These are phyloP conservation scores for Sphaeramia orbicularis DNA, from an alignment of 2,797 vertebrate genomes.

Conservation along the genomic window DNA sequence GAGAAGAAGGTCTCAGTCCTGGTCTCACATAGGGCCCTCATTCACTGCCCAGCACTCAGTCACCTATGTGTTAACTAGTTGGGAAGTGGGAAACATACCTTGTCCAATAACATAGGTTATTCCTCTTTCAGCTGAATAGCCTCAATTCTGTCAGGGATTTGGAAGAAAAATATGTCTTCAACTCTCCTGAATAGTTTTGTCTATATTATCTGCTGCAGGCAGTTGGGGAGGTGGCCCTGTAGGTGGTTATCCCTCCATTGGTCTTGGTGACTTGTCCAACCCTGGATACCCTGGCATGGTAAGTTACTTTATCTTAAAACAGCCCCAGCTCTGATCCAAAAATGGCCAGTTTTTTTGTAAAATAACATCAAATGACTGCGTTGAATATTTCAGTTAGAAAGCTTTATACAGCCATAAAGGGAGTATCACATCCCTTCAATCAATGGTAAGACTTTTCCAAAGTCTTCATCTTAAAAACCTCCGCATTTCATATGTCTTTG, in stretches of 20 bases:
- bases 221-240: slow-evolving; percentile 90
- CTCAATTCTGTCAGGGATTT: not conserved
- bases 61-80: slow-evolving; percentile 35
- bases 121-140: slow-evolving; percentile 6
- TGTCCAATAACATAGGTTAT: slow-evolving; percentile 19
- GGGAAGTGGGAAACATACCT: slow-evolving; percentile 14
- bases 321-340: not conserved
- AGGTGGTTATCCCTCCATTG: slow-evolving; percentile 83
- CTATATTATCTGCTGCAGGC: slow-evolving; percentile 80
- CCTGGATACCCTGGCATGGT: slow-evolving; percentile 89
- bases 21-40: slow-evolving; percentile 38
- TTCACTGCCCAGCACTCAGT: slow-evolving; percentile 39
- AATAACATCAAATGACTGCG: slow-evolving; percentile 41
- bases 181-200: slow-evolving; percentile 19
- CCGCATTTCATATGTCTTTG: slow-evolving; percentile 29
- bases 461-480: slow-evolving; percentile 40
- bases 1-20: slow-evolving; percentile 30
- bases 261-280: slow-evolving; percentile 71
- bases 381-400: slow-evolving; percentile 73
- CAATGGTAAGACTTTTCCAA: slow-evolving; percentile 69
- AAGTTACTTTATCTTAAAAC: slow-evolving; percentile 62
- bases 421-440: slow-evolving; percentile 51
- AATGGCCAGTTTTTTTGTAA: slow-evolving; percentile 13
- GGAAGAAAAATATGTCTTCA: not conserved
- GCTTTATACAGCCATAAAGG: slow-evolving; percentile 60